Evolutionary conservation across 2,113 vertebrate species (phyloP), one percentile per base, ranked within the genome.

Genomic region (Ageneiosus marmoratus): DNA sequence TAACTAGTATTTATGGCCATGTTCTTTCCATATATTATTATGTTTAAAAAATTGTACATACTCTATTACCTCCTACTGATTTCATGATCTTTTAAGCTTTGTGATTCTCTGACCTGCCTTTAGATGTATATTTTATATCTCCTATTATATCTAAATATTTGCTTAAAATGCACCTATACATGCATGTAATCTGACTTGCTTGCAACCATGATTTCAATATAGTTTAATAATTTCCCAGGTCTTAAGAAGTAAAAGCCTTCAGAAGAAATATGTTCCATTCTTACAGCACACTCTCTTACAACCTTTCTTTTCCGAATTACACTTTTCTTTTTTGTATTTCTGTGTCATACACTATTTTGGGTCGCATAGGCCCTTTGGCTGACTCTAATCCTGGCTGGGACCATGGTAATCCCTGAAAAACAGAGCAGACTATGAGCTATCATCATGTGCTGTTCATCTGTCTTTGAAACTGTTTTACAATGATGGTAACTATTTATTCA

Each of bases 361-460:
- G 22, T 37, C 29, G 34, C 10, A 18, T 32, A 67, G 48, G 27
- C 15, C 8, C 65, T 44, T 48, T 29, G 34, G 7, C 53, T 56
- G 41, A 32, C 65, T 73, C 41, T 48, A 89, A 89, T 87, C 88
- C 79, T 85, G 84, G 74, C 76, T 79, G 77, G 63, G 82, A 34
- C 56, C 89, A 89, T 90, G 87, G 85, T 82, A 82, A 82, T 80
- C 67, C 73, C 88, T 60, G 12, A 86, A 51, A 84, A 86, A 82
- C 88, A 89, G 84, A 90, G 79, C 82, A 86, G 79, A 85, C 82
- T 51, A 24, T 86, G n/a, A 32, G 27, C 0, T 83, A 78, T 89
- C 83, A 82, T 62, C 79, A 82, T 84, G 85, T 84, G 69, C 74
- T 84, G 53, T 80, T 79, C 41, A 48, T 91, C 83, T 87, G n/a